These are phyloP conservation scores for Himalopsyche japonica DNA, from an alignment of 2,888 invertebrate genomes.

Conservation along the genomic window DNA sequence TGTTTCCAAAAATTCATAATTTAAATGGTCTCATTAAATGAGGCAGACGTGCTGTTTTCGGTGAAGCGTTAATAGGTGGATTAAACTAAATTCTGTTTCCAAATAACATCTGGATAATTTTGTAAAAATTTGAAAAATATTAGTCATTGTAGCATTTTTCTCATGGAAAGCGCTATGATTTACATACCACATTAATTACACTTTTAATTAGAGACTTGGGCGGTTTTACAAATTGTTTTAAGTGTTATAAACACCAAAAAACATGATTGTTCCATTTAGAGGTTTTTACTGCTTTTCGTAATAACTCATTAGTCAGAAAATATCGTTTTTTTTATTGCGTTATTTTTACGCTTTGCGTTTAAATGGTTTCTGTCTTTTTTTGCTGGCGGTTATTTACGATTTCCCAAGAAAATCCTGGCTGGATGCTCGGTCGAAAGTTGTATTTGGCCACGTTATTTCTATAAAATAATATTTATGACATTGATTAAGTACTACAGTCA, in stretches of 20 bases:
- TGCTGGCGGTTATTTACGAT: neutral
- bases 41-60: too few species aligned
- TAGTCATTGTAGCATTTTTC: neutral
- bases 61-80: too few species aligned
- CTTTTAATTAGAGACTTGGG: slow-evolving; percentile 1
- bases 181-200: neutral
- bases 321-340: neutral
- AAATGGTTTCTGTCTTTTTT: neutral
- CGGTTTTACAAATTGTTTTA: neutral
- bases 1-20: too few species aligned
- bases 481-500: too few species aligned
- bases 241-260: slow-evolving; percentile 1
- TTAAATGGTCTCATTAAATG: too few species aligned
- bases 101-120: neutral
- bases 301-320: neutral
- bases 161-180: neutral
- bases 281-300: neutral
- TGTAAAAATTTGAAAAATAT: neutral
- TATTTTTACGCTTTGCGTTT: slow-evolving; percentile 1
- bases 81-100: neutral
- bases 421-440: neutral
- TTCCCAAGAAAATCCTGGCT: neutral
- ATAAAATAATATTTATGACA: too few species aligned
- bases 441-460: neutral
- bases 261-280: neutral